A percentile compares a stretch with the other conserved stretches of the same genome.
phyloP scores from a whole-genome alignment of 1,140 invertebrate species.

The Pinna nobilis region DNA sequence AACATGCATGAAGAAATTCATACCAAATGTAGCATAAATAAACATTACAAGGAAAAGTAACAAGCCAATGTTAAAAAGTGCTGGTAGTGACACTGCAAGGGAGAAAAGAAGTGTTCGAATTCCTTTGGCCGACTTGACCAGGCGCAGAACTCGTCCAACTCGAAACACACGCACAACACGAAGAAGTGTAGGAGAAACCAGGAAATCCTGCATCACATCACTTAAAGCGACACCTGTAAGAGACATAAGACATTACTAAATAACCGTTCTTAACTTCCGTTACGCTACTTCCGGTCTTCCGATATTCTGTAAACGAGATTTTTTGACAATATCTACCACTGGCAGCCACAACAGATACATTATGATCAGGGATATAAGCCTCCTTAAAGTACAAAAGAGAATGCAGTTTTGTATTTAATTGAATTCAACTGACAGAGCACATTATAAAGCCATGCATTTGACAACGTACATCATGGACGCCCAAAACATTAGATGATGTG shows the following conservation, averaged over 20 bases:
- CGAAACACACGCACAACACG: constrained; percentile 98
- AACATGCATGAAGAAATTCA: constrained; percentile 99
- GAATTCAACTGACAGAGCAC: too few species aligned
- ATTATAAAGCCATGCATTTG: background rate
- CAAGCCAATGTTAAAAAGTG: constrained; percentile 98
- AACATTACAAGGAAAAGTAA: constrained; percentile 99
- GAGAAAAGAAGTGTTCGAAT: constrained; percentile 98
- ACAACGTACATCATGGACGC: too few species aligned
- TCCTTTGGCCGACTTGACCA: constrained; percentile 96
- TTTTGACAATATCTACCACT: too few species aligned
- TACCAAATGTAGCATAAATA: constrained; percentile 99
- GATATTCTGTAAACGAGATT: too few species aligned
- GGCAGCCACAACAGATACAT: too few species aligned
- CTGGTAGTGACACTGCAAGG: constrained; percentile 97
- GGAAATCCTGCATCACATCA: constrained; percentile 97
- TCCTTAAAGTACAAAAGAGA: too few species aligned
- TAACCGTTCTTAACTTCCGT: too few species aligned
- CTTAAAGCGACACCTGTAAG: constrained; percentile 92
- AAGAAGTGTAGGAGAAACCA: constrained; percentile 97
- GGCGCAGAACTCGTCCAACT: constrained; percentile 95
- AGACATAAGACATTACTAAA: constrained; percentile 69
- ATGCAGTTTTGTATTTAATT: too few species aligned
- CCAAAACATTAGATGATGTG: too few species aligned
- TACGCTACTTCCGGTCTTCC: too few species aligned
- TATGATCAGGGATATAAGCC: too few species aligned